Evolutionary conservation across 2,113 vertebrate genomes (phyloP).

Genomic region (Sebastes schlegelii): DNA sequence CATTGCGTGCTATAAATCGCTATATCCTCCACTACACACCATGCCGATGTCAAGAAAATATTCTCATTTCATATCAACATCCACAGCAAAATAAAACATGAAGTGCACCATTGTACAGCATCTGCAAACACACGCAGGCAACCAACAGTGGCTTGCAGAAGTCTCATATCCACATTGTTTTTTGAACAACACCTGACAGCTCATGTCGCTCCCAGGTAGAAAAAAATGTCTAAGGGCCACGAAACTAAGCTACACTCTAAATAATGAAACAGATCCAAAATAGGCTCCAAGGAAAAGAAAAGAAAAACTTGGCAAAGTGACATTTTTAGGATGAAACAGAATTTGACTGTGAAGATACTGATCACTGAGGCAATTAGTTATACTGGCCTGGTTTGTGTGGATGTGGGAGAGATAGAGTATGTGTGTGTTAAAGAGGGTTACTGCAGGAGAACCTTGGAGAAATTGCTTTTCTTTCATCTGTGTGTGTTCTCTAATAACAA

Average conservation of each 20-base stretch:
- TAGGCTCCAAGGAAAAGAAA: not conserved
- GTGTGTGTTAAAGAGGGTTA: not conserved
- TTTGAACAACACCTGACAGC: slow-evolving; percentile 24
- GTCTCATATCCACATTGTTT: not conserved
- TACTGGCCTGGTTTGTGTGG: slow-evolving; percentile 2
- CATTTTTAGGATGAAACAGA: slow-evolving; percentile 7
- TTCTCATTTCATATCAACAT: not conserved
- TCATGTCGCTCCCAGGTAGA: not conserved
- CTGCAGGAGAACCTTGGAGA: slow-evolving; percentile 1
- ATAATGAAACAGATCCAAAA: slow-evolving; percentile 28
- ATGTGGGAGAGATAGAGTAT: not conserved
- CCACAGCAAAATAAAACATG: not conserved
- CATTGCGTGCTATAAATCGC: not conserved
- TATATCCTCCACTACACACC: not conserved
- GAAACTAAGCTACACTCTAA: slow-evolving; percentile 15
- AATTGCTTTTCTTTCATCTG: slow-evolving; percentile 18
- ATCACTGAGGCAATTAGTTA: not conserved
- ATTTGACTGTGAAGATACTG: not conserved
- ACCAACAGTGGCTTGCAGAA: not conserved
- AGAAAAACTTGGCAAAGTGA: not conserved
- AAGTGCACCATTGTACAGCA: not conserved
- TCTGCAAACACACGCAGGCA: not conserved
- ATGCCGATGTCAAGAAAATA: not conserved
- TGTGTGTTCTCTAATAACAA: not conserved
- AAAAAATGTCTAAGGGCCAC: not conserved